phyloP scores from a whole-genome alignment of 2,888 invertebrate genomes.

The Celastrina argiolus region DNA sequence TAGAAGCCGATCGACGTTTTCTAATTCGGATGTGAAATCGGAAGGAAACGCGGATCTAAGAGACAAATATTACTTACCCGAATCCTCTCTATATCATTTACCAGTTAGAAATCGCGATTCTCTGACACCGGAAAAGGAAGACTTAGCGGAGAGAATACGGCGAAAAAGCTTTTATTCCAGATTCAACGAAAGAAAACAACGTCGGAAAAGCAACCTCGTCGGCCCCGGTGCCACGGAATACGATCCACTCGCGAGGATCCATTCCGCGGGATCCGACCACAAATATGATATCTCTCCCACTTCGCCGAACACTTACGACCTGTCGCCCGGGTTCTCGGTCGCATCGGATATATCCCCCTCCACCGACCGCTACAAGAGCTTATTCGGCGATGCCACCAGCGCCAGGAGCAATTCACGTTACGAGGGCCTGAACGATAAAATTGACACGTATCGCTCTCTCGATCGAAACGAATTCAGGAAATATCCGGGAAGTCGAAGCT shows the following conservation, averaged over 20 bases:
- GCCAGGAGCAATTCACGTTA: slow-evolving; percentile 57
- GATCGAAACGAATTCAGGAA: slow-evolving; percentile 70
- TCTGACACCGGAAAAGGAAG: slow-evolving; percentile 79
- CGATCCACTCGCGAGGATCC: slow-evolving; percentile 67
- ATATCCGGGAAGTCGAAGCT: slow-evolving; percentile 59
- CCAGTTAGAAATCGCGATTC: slow-evolving; percentile 67
- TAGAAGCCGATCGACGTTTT: slow-evolving; percentile 62
- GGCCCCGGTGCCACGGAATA: slow-evolving; percentile 80
- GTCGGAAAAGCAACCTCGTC: slow-evolving; percentile 82
- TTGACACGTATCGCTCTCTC: slow-evolving; percentile 68
- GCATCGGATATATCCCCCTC: slow-evolving; percentile 64
- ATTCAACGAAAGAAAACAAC: slow-evolving; percentile 89
- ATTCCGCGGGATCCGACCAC: slow-evolving; percentile 53
- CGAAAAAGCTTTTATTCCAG: slow-evolving; percentile 93
- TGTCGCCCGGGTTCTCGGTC: slow-evolving; percentile 62
- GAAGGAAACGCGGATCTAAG: slow-evolving; percentile 54
- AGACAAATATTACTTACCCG: slow-evolving; percentile 50
- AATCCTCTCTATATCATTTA: slow-evolving; percentile 48
- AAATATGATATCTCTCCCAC: slow-evolving; percentile 62
- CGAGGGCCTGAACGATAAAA: slow-evolving; percentile 65
- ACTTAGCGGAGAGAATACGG: slow-evolving; percentile 90
- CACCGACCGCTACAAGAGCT: slow-evolving; percentile 64
- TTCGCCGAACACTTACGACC: slow-evolving; percentile 58
- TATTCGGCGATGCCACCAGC: slow-evolving; percentile 53
- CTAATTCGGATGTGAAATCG: slow-evolving; percentile 72